These are phyloP conservation scores for Temnothorax ravouxi DNA, from an alignment of 2,888 invertebrate species.

Conservation along the genomic window DNA sequence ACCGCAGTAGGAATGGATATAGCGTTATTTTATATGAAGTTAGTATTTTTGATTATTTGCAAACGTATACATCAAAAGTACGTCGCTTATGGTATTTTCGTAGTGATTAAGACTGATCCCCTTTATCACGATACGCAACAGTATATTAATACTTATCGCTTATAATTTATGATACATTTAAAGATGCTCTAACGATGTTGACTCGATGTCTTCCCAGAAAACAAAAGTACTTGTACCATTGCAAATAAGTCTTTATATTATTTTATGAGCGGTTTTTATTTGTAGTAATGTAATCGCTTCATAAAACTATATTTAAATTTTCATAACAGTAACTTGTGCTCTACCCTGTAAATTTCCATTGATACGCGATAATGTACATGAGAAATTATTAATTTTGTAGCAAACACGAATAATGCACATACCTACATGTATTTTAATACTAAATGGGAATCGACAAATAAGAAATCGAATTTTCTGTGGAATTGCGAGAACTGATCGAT, in stretches of 20 bases:
- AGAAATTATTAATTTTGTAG: constrained; percentile 30
- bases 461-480: background rate
- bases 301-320: constrained; percentile 41
- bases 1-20: constrained; percentile 35
- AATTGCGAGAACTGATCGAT: constrained; percentile 3
- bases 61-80: constrained; percentile 52
- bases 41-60: constrained; percentile 55
- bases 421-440: background rate
- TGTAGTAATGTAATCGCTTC: constrained; percentile 31
- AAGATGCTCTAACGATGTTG: constrained; percentile 49
- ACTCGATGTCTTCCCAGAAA: constrained; percentile 54
- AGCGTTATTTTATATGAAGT: constrained; percentile 51
- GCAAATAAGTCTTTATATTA: constrained; percentile 39
- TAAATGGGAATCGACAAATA: background rate
- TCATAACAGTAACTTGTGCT: constrained; percentile 25
- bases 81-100: constrained; percentile 47
- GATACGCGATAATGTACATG: constrained; percentile 21
- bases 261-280: constrained; percentile 52
- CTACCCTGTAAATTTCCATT: constrained; percentile 56
- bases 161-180: constrained; percentile 59
- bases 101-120: constrained; percentile 48
- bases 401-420: constrained; percentile 20
- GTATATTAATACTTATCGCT: constrained; percentile 46
- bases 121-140: constrained; percentile 48
- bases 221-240: constrained; percentile 54